These are phyloP conservation scores for Cardiocondyla obscurior DNA, from an alignment of 1,140 invertebrate species.

Conservation along the genomic window DNA sequence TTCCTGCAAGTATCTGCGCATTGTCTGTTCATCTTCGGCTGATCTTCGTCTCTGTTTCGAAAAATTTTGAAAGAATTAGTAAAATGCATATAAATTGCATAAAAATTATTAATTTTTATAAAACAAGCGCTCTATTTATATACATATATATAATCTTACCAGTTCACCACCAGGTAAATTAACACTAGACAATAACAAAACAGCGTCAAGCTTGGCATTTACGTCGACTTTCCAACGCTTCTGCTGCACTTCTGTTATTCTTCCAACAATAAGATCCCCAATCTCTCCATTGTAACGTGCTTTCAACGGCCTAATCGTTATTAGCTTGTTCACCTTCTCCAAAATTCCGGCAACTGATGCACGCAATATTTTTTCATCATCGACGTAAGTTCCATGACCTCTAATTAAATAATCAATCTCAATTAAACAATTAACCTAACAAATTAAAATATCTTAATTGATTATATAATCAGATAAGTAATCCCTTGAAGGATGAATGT, in stretches of 20 bases:
- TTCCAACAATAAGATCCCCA: slow-evolving; percentile 98
- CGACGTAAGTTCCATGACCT: slow-evolving; percentile 97
- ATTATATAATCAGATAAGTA: background rate
- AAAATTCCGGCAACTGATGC: slow-evolving; percentile 97
- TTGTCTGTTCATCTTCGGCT: slow-evolving; percentile 98
- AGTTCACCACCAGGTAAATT: slow-evolving; percentile 98
- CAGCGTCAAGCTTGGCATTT: slow-evolving; percentile 94
- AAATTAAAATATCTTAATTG: background rate
- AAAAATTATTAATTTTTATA: background rate
- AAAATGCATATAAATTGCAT: too few relatives aligned
- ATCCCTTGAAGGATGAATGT: too few relatives aligned
- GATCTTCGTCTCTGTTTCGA: slow-evolving; percentile 94
- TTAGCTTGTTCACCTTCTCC: slow-evolving; percentile 97
- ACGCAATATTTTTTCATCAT: slow-evolving; percentile 91
- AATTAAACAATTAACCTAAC: slow-evolving; percentile 43
- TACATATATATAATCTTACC: slow-evolving; percentile 84
- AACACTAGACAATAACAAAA: slow-evolving; percentile 95
- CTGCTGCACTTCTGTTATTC: slow-evolving; percentile 95
- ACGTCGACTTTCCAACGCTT: slow-evolving; percentile 98
- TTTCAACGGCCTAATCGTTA: slow-evolving; percentile 95
- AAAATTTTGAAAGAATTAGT: too few relatives aligned
- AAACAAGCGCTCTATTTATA: background rate
- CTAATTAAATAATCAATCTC: slow-evolving; percentile 77
- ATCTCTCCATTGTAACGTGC: slow-evolving; percentile 96
- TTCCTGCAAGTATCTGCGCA: slow-evolving; percentile 97